phyloP scores from a whole-genome alignment of 2,888 invertebrate species.

The Coremacera marginata region DNA sequence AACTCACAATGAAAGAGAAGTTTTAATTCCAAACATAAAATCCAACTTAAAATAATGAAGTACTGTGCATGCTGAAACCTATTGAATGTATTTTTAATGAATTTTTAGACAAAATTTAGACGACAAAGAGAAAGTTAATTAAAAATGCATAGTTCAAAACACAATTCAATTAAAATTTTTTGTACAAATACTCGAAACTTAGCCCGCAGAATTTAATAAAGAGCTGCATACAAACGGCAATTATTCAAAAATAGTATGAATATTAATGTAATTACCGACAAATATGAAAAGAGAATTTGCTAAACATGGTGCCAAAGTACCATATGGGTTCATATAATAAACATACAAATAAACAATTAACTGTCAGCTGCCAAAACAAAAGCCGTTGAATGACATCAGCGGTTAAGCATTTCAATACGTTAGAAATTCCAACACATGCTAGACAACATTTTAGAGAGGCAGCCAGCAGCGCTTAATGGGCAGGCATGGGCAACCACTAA shows the following conservation, averaged over 20 bases:
- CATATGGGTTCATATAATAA: no score
- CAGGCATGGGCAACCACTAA: background rate
- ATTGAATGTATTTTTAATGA: no score
- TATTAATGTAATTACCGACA: background rate
- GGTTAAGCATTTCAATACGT: conserved; percentile 6
- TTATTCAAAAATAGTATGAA: background rate
- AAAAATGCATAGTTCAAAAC: no score
- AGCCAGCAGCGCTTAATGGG: background rate
- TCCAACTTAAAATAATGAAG: no score
- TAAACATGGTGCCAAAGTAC: no score
- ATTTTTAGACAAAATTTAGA: no score
- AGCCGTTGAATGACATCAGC: conserved; percentile 28
- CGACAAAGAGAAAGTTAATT: no score
- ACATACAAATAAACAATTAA: background rate
- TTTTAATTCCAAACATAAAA: no score
- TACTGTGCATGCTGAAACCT: no score
- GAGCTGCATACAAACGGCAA: background rate
- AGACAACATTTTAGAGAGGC: background rate
- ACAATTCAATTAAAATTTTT: background rate
- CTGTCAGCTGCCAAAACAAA: conserved; percentile 28
- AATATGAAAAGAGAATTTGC: background rate
- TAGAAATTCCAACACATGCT: conserved; percentile 8
- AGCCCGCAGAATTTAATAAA: background rate
- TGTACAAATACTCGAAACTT: background rate
- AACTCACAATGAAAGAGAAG: no score